phyloP scores from a whole-genome alignment of 2,113 vertebrate genomes.

The Tachuris rubrigastra region DNA sequence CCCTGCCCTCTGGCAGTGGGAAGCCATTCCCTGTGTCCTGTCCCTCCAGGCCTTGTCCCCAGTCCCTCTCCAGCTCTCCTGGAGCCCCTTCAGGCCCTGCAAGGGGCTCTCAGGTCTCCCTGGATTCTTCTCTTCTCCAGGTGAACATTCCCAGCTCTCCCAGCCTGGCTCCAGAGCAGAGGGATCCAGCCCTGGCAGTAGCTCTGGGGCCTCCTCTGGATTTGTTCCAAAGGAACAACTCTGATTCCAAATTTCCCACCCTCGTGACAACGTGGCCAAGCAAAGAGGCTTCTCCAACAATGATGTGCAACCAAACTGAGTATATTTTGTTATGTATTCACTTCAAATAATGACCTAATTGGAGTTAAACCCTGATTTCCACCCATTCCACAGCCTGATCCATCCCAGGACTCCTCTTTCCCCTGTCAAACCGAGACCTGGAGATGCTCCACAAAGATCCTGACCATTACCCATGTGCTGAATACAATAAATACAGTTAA shows the following conservation, averaged over 20 bases:
- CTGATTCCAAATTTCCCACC: background rate
- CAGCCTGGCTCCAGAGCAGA: background rate
- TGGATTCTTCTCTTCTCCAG: background rate
- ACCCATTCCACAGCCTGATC: no score
- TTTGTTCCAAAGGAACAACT: background rate
- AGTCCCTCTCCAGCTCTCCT: background rate
- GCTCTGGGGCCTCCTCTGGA: no score
- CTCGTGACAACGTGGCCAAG: background rate
- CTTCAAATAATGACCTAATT: background rate
- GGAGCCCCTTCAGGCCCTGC: background rate
- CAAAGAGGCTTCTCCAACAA: background rate
- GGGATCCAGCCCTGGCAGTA: background rate
- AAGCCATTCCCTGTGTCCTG: no score
- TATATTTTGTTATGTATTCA: no score
- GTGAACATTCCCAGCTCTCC: background rate
- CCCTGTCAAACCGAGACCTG: background rate
- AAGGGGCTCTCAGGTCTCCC: background rate
- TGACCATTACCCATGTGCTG: background rate
- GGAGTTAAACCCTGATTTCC: background rate
- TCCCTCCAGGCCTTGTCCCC: no score
- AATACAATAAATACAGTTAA: background rate
- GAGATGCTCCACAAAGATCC: background rate
- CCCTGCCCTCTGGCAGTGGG: no score
- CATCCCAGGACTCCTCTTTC: background rate
- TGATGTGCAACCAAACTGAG: background rate